Evolutionary conservation across 2,797 vertebrate genomes (phyloP).

Genomic region (Allobates femoralis): DNA sequence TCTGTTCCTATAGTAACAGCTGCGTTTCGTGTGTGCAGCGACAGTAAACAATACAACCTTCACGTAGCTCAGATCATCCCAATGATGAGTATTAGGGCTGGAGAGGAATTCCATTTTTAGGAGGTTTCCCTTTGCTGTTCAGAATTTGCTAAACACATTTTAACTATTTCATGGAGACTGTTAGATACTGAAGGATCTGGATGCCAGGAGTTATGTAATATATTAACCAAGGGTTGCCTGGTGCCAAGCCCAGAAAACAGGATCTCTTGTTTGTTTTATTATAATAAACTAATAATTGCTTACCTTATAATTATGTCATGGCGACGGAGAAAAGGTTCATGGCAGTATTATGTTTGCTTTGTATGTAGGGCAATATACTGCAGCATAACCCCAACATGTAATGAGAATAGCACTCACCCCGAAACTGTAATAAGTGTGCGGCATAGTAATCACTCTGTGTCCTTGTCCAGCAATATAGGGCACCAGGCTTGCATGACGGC

Average conservation of each 20-base stretch:
- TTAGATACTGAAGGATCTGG: neutral
- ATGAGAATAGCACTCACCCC: too few species aligned
- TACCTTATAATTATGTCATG: neutral
- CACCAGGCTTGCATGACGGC: too few species aligned
- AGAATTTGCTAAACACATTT: neutral
- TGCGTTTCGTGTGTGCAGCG: neutral
- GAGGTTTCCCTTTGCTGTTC: neutral
- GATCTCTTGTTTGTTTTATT: neutral
- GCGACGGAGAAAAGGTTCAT: neutral
- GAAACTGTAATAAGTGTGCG: too few species aligned
- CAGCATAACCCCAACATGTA: neutral
- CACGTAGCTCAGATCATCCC: neutral
- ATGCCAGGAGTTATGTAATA: constrained; percentile 16
- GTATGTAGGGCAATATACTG: neutral
- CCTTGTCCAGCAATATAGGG: too few species aligned
- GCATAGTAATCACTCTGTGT: too few species aligned
- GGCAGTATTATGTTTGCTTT: neutral
- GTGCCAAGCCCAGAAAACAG: neutral
- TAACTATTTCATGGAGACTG: neutral
- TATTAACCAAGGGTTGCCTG: neutral
- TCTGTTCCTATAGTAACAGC: constrained; percentile 34
- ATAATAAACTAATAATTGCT: neutral
- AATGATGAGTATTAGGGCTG: neutral
- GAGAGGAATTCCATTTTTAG: neutral
- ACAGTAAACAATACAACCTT: neutral